Conservation (phyloP, 2,113 vertebrate species). For the rabbit (Oryctolagus cuniculus) region DNA sequence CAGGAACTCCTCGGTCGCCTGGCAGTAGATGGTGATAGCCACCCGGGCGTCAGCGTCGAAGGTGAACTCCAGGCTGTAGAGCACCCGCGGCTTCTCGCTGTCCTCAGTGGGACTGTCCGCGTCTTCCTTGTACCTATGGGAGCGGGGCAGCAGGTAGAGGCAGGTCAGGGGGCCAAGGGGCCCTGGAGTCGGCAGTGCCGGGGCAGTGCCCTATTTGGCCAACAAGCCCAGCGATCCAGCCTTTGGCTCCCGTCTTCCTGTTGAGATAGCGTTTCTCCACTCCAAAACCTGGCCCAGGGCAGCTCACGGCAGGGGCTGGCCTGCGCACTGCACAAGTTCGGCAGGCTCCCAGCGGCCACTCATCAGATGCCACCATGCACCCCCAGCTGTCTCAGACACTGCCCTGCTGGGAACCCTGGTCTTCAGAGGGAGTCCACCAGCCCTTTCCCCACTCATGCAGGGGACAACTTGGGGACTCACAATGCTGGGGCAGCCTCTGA, state of each 20-base stretch:
- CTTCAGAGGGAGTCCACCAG: background rate
- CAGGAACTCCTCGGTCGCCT: conserved; percentile 96
- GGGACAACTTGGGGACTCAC: too few relatives aligned
- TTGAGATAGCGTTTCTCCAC: background rate
- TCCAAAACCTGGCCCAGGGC: background rate
- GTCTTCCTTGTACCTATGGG: conserved; percentile 96
- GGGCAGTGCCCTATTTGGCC: background rate
- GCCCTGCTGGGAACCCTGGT: too few relatives aligned
- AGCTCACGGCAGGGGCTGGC: rapidly evolving
- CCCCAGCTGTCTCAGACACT: background rate
- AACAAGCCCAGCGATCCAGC: rapidly evolving
- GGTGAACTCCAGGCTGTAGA: conserved; percentile 98
- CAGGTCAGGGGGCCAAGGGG: background rate
- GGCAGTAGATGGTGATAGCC: conserved; percentile 98
- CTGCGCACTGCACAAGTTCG: too few relatives aligned
- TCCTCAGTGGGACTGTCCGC: conserved; percentile 93
- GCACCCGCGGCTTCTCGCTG: conserved; percentile 92
- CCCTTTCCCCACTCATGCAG: background rate
- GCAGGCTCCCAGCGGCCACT: background rate
- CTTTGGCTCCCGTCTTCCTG: background rate
- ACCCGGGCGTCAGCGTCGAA: conserved; percentile 97
- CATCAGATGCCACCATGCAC: too few relatives aligned
- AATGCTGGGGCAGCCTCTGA: background rate
- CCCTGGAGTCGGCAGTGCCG: background rate
- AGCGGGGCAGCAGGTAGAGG: background rate